phyloP scores from a whole-genome alignment of 2,113 vertebrate genomes.

The Nothoprocta perdicaria region DNA sequence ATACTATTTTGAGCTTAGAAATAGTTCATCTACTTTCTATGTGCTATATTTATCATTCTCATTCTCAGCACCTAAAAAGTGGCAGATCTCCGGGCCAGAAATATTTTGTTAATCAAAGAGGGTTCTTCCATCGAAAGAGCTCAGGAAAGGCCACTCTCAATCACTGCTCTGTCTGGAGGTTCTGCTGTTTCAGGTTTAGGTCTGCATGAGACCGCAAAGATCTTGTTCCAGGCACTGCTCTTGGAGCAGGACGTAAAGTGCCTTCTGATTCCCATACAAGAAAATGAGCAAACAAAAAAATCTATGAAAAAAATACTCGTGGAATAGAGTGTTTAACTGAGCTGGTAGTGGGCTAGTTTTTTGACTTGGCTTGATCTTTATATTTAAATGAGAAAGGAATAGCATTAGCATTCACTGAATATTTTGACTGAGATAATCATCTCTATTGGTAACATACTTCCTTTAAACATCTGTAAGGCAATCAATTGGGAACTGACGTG shows the following conservation, averaged over 20 bases:
- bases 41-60: not conserved
- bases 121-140: not conserved
- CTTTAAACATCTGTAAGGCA: slow-evolving; percentile 49
- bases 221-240: not conserved
- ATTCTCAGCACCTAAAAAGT: not conserved
- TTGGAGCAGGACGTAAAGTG: not conserved
- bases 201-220: not conserved
- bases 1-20: not conserved
- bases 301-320: not conserved
- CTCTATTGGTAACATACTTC: slow-evolving; percentile 53
- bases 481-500: slow-evolving; percentile 55
- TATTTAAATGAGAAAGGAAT: slow-evolving; percentile 62
- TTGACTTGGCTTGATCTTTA: slow-evolving; percentile 35
- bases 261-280: not conserved
- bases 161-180: not conserved
- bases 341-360: not conserved
- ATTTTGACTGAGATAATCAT: slow-evolving; percentile 58
- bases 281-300: not conserved
- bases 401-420: slow-evolving; percentile 58
- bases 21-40: not conserved
- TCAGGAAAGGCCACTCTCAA: not conserved
- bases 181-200: not conserved
- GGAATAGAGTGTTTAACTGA: not conserved
- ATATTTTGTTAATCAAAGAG: too few relatives aligned
- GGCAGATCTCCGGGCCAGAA: not conserved